Evolutionary conservation across 2,888 invertebrate genomes (phyloP), one percentile per base, ranked within the genome.

Genomic region (Deladenus siricidicola): DNA sequence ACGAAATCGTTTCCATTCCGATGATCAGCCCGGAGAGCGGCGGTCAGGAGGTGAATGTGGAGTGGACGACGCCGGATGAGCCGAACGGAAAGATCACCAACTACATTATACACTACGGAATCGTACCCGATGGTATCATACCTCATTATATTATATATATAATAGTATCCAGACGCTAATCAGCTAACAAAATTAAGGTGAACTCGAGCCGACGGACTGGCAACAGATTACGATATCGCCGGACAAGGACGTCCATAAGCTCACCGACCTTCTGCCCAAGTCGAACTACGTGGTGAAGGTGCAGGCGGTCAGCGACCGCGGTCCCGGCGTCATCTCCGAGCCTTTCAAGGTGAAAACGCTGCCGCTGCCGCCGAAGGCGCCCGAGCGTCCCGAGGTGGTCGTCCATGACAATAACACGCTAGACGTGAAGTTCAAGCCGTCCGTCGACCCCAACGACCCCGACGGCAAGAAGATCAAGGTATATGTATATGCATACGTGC

Each of bases 31-130:
- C 57, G 4, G 71, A 71, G 19, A 34, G 39, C 14, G 39, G 39
- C 6, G 63, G 71, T 44, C 73, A 76, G 58, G 72, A 68, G 49
- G 65, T 76, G 30, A 73, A 73, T 56, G 73, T 77, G 14, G 77
- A 77, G 64, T 77, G 77, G 77, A 75, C 75, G 4, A 67, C 74
- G 28, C 77, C 77, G 6, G 77, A 78, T 60, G 73, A 72, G 34
- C 67, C 74, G 24, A 77, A 77, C 53, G 77, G 77, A n/a, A 68
- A 72, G 56, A 65, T 76, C 52, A 71, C 68, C 21, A 69, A 71
- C 26, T 76, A 75, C 42, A 60, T 77, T 26, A 66, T 77, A 39
- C 73, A 76, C 51, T 77, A 71, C 53, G 77, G 74, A 59, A 71
- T 74, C 50, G 63, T 76, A 52, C 49, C 66, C 3, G 71, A 73